These are phyloP conservation scores for Tamias sibiricus DNA, from an alignment of 2,113 vertebrate genomes.

Conservation along the genomic window DNA sequence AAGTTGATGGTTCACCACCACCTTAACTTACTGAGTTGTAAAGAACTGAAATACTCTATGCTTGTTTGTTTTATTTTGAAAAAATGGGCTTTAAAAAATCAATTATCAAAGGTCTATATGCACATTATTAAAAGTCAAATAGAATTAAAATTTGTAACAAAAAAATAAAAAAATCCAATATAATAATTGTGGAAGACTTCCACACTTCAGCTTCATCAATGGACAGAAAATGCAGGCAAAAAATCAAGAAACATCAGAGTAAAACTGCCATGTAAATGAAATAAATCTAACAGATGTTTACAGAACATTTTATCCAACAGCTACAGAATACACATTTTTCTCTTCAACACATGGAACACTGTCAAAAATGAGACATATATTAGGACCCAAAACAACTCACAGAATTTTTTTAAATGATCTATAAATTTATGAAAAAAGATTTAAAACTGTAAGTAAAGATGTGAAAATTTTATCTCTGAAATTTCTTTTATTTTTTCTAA, in stretches of 20 bases:
- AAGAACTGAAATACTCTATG: not conserved
- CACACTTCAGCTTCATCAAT: too few species aligned
- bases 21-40: constrained; percentile 16
- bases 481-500: not conserved
- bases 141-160: not conserved
- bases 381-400: not conserved
- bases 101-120: not conserved
- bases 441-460: not conserved
- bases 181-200: too few species aligned
- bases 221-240: not conserved
- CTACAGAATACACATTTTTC: not conserved
- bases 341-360: not conserved
- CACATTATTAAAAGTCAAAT: constrained; percentile 24
- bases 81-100: not conserved
- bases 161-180: not conserved
- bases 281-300: not conserved
- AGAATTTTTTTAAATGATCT: not conserved
- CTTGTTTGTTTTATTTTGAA: constrained; percentile 39
- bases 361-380: not conserved
- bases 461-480: not conserved
- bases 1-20: not conserved
- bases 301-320: too few species aligned
- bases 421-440: not conserved
- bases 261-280: too few species aligned
- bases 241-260: not conserved